Evolutionary conservation across 2,113 vertebrate genomes (phyloP).

Genomic region (Dromaius novaehollandiae): DNA sequence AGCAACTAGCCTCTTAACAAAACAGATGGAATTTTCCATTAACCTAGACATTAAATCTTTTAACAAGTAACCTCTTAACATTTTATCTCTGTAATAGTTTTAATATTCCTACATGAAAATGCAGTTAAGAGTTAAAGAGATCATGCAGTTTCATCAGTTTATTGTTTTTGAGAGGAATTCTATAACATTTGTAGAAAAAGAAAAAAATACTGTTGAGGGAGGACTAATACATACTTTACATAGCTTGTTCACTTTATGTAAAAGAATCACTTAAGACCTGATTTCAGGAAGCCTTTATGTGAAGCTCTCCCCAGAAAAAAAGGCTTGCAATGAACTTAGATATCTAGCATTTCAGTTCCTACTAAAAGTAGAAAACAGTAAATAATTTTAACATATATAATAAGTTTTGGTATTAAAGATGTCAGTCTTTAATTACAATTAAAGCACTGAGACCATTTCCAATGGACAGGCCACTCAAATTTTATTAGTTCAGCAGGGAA

Average conservation of each 20-base stretch:
- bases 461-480: neutral
- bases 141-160: neutral
- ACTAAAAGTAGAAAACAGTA: constrained; percentile 6
- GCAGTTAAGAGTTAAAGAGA: too few species aligned
- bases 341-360: neutral
- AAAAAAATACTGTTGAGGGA: neutral
- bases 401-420: neutral
- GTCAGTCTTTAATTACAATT: constrained; percentile 10
- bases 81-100: neutral
- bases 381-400: neutral
- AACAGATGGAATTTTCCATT: neutral
- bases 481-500: neutral
- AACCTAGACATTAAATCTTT: neutral
- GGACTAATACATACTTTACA: neutral
- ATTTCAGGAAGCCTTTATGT: neutral
- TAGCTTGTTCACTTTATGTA: neutral
- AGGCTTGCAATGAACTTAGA: neutral
- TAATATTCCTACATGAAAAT: too few species aligned
- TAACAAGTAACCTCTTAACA: neutral
- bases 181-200: neutral
- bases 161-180: neutral
- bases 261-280: neutral
- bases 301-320: neutral
- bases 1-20: neutral
- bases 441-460: constrained; percentile 11